Base-by-base conservation (phyloP, 2,888 invertebrate genomes). In the Sceliomorpha sp. region DNA sequence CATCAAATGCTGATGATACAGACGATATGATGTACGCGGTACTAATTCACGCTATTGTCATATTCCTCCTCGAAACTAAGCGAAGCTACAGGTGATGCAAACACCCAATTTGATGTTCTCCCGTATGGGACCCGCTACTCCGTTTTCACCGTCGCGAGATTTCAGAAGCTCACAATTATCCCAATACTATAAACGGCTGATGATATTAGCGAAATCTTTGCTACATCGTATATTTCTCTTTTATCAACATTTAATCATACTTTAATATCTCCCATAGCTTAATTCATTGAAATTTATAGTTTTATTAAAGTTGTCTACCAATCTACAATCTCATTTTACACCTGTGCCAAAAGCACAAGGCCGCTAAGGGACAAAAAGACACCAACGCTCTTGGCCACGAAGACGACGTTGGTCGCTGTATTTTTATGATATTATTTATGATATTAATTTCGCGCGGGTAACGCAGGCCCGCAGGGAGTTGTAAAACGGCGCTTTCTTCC, bases 391-490 rank as follows among this genome's bases (percentile, higher is more conserved):
- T 14, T 55, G 69, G 42, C 69, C 60, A 53, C 50, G 20, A 29
- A 55, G 50, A 31, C 31, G 17, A 14, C 42, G 27, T n/a, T 62
- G 70, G 67, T 32, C 50, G 56, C 56, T 78, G 78, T 82, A 83
- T 83, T 85, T 86, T 86, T 84, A 82, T 78, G 82, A 84, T 83
- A 85, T 87, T 88, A 87, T 88, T 88, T 88, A 88, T 87, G 88
- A 85, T 87, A 88, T 88, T 88, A 88, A 88, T 88, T 88, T 88
- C 76, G 78, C 80, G 73, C 67, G 75, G 76, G 78, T 77, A 78
- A 78, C 73, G 70, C 70, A 73, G 70, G 75, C 75, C 88, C 84
- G 73, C 70, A 73, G 87, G 85, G 87, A 84, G 86, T 85, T 88
- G 85, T 87, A 87, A 87, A 87, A 85, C 84, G 83, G 71, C 75